Evolutionary conservation across 2,797 vertebrate genomes (phyloP), one percentile per base, ranked within the genome.

Genomic region (Acanthopagrus latus): DNA sequence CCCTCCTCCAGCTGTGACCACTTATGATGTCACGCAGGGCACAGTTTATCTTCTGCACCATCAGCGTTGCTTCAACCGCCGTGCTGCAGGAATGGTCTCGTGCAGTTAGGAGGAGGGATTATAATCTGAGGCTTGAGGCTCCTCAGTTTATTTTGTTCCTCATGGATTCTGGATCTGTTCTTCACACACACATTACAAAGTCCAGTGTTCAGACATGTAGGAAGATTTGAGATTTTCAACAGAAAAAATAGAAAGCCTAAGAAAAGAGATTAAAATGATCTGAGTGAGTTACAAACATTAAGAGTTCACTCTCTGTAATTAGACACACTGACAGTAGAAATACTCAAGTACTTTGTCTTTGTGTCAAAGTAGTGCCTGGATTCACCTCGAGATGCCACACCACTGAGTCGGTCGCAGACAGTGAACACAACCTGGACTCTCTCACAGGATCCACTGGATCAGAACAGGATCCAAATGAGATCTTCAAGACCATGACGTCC

Each of bases 1-100:
- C 25, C 56, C 20, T 29, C 21, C 52, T 76, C 63, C 91, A 92
- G 83, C 86, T 91, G 88, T 33, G 70, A 71, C 25, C 76, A 47
- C 86, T 84, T 72, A 89, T 73, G 76, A 82, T 83, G 80, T 88
- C 79, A 91, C 50, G 41, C 76, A 77, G 78, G 65, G 70, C 41
- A 17, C 51, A 29, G 64, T 75, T 71, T 60, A 80, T 78, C 74
- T 46, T 59, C 64, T 12, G 27, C 27, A 1, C 67, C 46, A 25
- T 63, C 43, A 2, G 12, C 10, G 70, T 4, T 16, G 25, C 77
- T 51, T 50, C 56, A 12, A 21, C 16, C 58, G 44, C 21, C 14
- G 51, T n/a, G 29, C 54, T 51, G 59, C 43, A 50, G 29, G 66
- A 55, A 2, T 7, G 1, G 25, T 57, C 62, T 25, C 68, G 38